Conservation (phyloP, 2,888 invertebrate genomes). For the Drosophila pegasa region DNA sequence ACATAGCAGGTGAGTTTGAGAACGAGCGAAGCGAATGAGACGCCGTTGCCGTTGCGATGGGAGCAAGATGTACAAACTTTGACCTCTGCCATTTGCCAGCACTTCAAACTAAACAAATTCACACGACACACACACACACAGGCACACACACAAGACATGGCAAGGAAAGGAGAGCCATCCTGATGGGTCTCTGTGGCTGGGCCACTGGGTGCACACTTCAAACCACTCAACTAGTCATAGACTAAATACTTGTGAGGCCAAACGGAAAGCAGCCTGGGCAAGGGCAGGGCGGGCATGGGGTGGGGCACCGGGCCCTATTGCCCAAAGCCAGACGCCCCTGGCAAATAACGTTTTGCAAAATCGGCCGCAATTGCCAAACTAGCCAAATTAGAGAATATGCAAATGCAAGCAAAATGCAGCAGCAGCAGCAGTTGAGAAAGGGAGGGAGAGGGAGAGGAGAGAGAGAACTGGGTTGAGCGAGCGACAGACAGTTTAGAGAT, state of each 20-base stretch:
- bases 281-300: background rate
- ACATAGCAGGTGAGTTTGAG: constrained; percentile 38
- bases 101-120: constrained; percentile 71
- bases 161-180: background rate
- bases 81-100: constrained; percentile 49
- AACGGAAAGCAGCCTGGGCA: constrained; percentile 12
- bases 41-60: constrained; percentile 22
- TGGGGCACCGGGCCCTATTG: background rate
- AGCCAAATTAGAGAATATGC: constrained; percentile 80
- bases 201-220: constrained; percentile 56
- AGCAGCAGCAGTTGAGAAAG: background rate
- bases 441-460: background rate
- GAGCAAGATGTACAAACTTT: constrained; percentile 48
- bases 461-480: constrained; percentile 6
- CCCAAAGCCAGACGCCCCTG: constrained; percentile 38
- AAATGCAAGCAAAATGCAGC: constrained; percentile 71
- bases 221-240: constrained; percentile 76
- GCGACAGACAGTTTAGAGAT: constrained; percentile 39
- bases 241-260: constrained; percentile 73
- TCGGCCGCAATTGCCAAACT: constrained; percentile 80
- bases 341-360: constrained; percentile 79
- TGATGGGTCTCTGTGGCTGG: constrained; percentile 25
- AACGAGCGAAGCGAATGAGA: constrained; percentile 5
- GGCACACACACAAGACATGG: constrained; percentile 25
- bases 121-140: constrained; percentile 52